Percentiles rank a stretch among this genome's conserved stretches.
These are phyloP conservation scores for Potamilus streckersoni DNA, from an alignment of 1,140 invertebrate genomes.

Conservation along the genomic window DNA sequence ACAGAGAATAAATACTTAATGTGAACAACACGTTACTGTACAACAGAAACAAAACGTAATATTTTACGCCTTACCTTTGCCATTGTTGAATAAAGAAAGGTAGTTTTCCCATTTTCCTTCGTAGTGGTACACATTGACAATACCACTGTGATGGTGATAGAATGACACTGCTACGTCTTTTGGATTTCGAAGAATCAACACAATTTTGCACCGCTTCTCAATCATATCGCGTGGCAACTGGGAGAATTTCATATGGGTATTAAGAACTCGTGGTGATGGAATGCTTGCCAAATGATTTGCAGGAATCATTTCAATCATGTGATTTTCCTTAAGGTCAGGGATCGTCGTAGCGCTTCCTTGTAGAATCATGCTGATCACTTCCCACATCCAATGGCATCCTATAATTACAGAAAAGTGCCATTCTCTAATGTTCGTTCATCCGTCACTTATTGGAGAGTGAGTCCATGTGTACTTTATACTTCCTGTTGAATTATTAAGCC, in stretches of 20 bases:
- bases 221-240: slow-evolving; percentile 25
- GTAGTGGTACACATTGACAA: slow-evolving; percentile 5
- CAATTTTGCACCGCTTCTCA: slow-evolving; percentile 19
- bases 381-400: slow-evolving; percentile 47
- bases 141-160: slow-evolving; percentile 26
- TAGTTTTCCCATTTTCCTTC: slow-evolving; percentile 9
- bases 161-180: slow-evolving; percentile 43
- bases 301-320: slow-evolving; percentile 27
- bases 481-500: too few species aligned
- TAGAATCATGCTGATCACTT: slow-evolving; percentile 32
- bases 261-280: slow-evolving; percentile 36
- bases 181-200: slow-evolving; percentile 36
- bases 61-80: slow-evolving; percentile 4
- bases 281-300: slow-evolving; percentile 14
- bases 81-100: slow-evolving; percentile 1
- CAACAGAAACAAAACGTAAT: too few species aligned
- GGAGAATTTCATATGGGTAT: slow-evolving; percentile 32
- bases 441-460: too few species aligned
- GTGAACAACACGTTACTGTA: too few species aligned
- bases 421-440: too few species aligned
- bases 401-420: too few species aligned
- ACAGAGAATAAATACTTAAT: too few species aligned
- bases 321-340: slow-evolving; percentile 21
- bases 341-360: slow-evolving; percentile 32
- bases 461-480: too few species aligned